These are phyloP conservation scores for Belgica antarctica DNA, from an alignment of 2,888 invertebrate genomes.

Conservation along the genomic window DNA sequence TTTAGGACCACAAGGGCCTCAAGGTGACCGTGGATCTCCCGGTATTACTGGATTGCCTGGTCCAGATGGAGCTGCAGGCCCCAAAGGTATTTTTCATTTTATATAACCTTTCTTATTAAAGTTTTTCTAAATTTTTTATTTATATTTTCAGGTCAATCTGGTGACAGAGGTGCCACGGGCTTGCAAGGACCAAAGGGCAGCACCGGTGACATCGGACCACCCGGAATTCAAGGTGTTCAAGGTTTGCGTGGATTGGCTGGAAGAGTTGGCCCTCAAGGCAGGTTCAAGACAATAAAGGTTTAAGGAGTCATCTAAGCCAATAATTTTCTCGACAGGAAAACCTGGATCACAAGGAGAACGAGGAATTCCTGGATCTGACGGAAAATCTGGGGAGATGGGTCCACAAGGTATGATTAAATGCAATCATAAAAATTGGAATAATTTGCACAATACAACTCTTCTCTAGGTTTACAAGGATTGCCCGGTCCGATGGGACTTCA, in stretches of 20 bases:
- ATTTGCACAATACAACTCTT: background rate
- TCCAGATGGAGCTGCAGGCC: conserved; percentile 24
- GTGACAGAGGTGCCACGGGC: conserved; percentile 47
- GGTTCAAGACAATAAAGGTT: no score
- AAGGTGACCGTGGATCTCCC: conserved; percentile 69
- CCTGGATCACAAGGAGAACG: conserved; percentile 70
- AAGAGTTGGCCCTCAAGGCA: background rate
- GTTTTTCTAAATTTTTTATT: background rate
- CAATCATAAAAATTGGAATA: background rate
- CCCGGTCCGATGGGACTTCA: conserved; percentile 70
- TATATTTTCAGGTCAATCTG: conserved; percentile 2
- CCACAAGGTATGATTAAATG: conserved; percentile 57
- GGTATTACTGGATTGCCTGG: conserved; percentile 46
- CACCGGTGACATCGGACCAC: conserved; percentile 61
- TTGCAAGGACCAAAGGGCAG: conserved; percentile 70
- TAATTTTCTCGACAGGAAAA: conserved; percentile 62
- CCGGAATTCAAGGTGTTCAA: conserved; percentile 57
- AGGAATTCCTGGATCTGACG: conserved; percentile 62
- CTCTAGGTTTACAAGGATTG: conserved; percentile 66
- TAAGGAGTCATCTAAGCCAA: no score
- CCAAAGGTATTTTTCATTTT: conserved; percentile 6
- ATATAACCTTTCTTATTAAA: background rate
- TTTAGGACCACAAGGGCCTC: conserved; percentile 62
- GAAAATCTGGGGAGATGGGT: conserved; percentile 80
- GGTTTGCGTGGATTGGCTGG: conserved; percentile 61